Base-by-base conservation (phyloP, 2,797 vertebrate species). In the Sebastes hubbsi region DNA sequence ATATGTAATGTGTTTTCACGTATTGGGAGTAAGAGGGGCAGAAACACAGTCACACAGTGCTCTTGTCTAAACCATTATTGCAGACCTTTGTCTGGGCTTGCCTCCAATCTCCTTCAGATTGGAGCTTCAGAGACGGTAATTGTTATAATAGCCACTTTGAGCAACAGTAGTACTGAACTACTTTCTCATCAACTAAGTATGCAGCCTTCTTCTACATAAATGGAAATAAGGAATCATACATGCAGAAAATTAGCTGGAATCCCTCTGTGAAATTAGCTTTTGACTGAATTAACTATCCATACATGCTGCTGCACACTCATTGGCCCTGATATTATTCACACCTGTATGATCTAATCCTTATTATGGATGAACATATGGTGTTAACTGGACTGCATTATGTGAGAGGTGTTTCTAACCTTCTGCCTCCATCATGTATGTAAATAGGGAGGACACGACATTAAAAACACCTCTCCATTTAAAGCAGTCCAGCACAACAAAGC, bases 111-210 rank as follows among this genome's bases (percentile, higher is more conserved):
- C 46, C 64, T 75, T 87, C 62, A 85, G 42, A 76, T 65, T 42
- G 77, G 61, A 55, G 68, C 80, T 85, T 64, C 54, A 71, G n/a
- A 66, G 67, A 80, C 20, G 25, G 36, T 84, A 83, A 83, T 82
- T 84, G 79, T 55, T 81, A 24, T 83, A 78, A 88, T 79, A 82
- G 74, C 72, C 86, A 85, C 80, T 89, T 73, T 70, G 52, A 77
- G 46, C 78, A 65, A 59, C 56, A 55, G 52, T 30, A 72, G 66
- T 18, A 10, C 18, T 68, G 62, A 72, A 67, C 30, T 76, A 13
- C 66, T 85, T 79, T 80, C 52, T 76, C 62, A 55, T 64, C 59
- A 72, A 16, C 64, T 34, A 49, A 54, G 61, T 79, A 69, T 58
- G 67, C 61, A 42, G 11, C 67, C 12, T 58, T 27, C 69, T 68